Base-by-base conservation (phyloP, 2,113 vertebrate species). In the Notarius lentiginosus region DNA sequence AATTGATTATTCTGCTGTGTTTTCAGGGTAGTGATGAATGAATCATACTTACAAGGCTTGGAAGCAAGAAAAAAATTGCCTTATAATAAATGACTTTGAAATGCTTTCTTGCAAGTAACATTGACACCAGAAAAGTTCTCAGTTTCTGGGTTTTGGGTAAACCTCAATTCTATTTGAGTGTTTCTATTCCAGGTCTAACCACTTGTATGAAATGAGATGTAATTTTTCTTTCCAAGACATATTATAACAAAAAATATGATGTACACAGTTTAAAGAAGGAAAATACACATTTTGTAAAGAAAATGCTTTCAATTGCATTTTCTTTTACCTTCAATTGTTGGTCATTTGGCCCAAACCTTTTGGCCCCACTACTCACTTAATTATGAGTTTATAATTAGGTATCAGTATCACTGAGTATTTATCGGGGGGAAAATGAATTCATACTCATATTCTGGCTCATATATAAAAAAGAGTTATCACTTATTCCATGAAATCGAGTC, bases 1-100 rank as follows among this genome's bases (percentile, higher is more conserved):
- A 34, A 58, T 58, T 63, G 63, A 47, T 60, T 60, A 60, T 34
- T 8, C 55, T 60, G 79, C 79, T 80, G 14, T 58, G 77, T 60
- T 82, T 58, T 82, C 79, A 82, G 22, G 20, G 34, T 82, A 12
- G 34, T 63, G 79, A 82, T 63, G 30, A 82, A 82, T 82, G 56
- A 82, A 63, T 63, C 18, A 82, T 61, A 82, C 17, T 17, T 41
- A 63, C 11, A 1, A 82, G 10, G 18, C 8, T 41, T 61, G 30
- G 30, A 63, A 60, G 27, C 12, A 80, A 60, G 51, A 47, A 82
- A 12, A 47, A 58, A 49, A 20, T 14, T 1, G 7, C 2, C 24
- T 41, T 14, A 47, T 61, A 63, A 22, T 47, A 82, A 82, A 82
- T 82, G 63, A 24, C 5, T 34, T 22, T 60, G 15, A 60, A 80